Percentiles rank a stretch among this genome's conserved stretches.
phyloP scores from a whole-genome alignment of 2,888 invertebrate species.

The Trachelus iudaicus region DNA sequence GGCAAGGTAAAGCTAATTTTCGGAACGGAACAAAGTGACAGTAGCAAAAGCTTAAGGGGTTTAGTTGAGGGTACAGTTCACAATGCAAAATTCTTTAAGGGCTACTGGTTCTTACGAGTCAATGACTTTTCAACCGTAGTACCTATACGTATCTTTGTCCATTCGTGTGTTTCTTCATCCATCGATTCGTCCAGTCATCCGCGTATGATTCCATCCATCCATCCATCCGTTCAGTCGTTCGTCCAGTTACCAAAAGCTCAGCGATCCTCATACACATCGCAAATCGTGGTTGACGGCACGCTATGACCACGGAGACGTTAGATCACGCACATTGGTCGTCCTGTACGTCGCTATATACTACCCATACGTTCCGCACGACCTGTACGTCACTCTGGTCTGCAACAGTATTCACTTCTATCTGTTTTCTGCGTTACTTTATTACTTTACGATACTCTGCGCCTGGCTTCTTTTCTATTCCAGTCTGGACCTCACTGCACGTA shows the following conservation, averaged over 20 bases:
- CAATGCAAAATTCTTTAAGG: background rate
- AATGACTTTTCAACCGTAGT: background rate
- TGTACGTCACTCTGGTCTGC: background rate
- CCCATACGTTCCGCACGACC: background rate
- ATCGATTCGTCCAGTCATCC: background rate
- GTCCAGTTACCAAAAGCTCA: conserved; percentile 31
- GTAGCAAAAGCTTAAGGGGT: background rate
- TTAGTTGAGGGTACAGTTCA: background rate
- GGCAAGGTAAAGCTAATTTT: background rate
- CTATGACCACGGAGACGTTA: conserved; percentile 6
- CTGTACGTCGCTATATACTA: background rate
- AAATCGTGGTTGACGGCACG: conserved; percentile 24
- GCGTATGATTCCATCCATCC: background rate
- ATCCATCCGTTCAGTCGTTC: background rate
- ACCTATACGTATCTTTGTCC: background rate
- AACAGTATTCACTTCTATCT: background rate
- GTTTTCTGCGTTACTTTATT: background rate
- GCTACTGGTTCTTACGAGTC: background rate
- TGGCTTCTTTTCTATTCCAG: background rate
- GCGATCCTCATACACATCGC: conserved; percentile 43
- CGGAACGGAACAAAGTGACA: background rate
- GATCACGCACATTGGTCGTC: background rate
- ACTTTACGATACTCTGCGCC: background rate
- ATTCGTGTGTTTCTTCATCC: background rate
- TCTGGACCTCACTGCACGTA: background rate